These are phyloP conservation scores for Bolinopsis microptera DNA, from an alignment of 37 sponge, comb jelly and placozoan species.

Conservation along the genomic window DNA sequence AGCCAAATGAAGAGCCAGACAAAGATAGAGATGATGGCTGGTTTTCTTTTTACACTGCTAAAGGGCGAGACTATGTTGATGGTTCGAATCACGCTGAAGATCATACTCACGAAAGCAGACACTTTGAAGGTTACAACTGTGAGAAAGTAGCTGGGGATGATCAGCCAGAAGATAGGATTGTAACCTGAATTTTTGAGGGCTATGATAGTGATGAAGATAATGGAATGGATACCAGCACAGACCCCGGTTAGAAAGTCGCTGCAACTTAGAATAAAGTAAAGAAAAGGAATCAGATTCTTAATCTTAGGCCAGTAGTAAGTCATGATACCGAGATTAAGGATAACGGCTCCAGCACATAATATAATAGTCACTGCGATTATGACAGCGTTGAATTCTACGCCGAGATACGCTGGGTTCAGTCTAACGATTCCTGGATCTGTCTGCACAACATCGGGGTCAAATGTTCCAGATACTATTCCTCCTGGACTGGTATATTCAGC, in stretches of 20 bases:
- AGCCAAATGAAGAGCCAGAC: neutral
- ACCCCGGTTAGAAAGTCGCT: conserved; percentile 10
- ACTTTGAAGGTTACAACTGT: conserved; percentile 17
- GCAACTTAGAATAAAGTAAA: conserved; percentile 2
- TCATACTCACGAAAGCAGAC: conserved; percentile 33
- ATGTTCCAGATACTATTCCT: too few species aligned
- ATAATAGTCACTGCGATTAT: neutral
- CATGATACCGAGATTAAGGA: neutral
- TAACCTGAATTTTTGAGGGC: neutral
- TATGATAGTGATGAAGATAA: neutral
- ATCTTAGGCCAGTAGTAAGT: neutral
- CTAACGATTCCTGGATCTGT: too few species aligned
- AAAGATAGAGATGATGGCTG: neutral
- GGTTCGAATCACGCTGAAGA: neutral
- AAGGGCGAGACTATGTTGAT: conserved; percentile 13
- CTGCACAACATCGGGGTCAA: too few species aligned
- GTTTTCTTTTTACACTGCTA: neutral
- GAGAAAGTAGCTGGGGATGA: neutral
- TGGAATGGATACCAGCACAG: neutral
- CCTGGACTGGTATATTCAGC: too few species aligned
- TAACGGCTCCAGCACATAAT: neutral
- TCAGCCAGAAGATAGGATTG: neutral
- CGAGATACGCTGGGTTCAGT: neutral
- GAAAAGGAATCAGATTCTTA: neutral
- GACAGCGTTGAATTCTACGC: neutral